phyloP scores from a whole-genome alignment of 2,113 vertebrate genomes.

The Mellivora capensis region DNA sequence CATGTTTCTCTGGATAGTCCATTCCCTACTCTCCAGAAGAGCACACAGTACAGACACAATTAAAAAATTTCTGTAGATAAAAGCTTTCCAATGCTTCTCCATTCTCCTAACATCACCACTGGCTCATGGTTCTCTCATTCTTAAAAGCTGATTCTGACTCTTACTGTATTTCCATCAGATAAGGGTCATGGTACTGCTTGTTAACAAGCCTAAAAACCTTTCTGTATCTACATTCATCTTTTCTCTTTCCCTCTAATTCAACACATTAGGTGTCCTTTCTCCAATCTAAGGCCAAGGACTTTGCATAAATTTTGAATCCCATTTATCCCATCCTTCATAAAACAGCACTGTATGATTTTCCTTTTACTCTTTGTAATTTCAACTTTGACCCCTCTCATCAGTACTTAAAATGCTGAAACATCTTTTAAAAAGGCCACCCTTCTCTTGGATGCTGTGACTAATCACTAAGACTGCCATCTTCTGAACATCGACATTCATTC shows the following conservation, averaged over 20 bases:
- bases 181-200: neutral
- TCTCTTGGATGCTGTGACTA: neutral
- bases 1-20: neutral
- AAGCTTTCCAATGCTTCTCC: neutral
- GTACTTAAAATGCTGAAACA: neutral
- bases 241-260: neutral
- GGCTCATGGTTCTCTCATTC: neutral
- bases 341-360: neutral
- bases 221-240: neutral
- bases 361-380: neutral
- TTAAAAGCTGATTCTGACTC: neutral
- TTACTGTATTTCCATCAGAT: neutral
- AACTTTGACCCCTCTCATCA: neutral
- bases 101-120: neutral
- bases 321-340: neutral
- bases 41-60: neutral
- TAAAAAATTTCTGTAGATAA: neutral
- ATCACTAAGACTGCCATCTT: neutral
- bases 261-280: neutral
- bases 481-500: neutral
- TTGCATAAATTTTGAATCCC: neutral
- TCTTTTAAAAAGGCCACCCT: neutral
- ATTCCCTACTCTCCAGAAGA: neutral
- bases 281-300: neutral
- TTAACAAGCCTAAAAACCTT: neutral